Evolutionary conservation across 1,140 invertebrate species (phyloP).

Genomic region (Platorchestia sp.): DNA sequence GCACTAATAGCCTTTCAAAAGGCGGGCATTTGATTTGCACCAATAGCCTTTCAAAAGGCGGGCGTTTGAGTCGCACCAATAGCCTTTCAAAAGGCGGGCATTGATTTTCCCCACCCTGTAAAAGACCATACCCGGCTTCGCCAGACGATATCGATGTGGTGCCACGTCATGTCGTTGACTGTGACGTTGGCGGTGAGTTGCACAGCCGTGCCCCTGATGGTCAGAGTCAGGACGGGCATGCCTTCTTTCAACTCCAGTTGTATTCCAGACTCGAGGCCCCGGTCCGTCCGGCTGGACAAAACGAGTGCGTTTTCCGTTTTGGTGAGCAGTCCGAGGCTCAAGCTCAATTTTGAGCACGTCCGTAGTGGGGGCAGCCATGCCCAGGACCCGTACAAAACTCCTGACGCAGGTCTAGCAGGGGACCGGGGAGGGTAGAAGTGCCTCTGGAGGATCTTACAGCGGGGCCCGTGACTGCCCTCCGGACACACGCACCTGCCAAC

Average conservation of each 20-base stretch:
- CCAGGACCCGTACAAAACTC: not conserved
- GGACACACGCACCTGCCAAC: slow-evolving; percentile 52
- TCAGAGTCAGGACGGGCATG: not conserved
- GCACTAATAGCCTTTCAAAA: too few relatives aligned
- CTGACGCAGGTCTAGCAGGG: not conserved
- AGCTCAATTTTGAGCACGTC: slow-evolving; percentile 3
- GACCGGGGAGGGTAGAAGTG: not conserved
- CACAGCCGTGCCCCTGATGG: not conserved
- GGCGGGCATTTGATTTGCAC: too few relatives aligned
- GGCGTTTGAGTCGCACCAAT: too few relatives aligned
- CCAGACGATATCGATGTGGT: slow-evolving; percentile 30
- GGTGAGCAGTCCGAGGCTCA: not conserved
- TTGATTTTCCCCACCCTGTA: too few relatives aligned
- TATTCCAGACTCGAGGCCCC: slow-evolving; percentile 16
- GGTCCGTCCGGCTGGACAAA: not conserved
- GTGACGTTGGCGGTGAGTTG: not conserved
- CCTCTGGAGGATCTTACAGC: not conserved
- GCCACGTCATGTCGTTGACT: slow-evolving; percentile 37
- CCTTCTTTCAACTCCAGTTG: not conserved
- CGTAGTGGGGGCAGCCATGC: not conserved
- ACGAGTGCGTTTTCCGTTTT: not conserved
- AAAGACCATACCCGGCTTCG: not conserved
- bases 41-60: too few relatives aligned
- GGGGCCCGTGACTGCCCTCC: slow-evolving; percentile 10
- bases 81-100: too few relatives aligned